Conservation (phyloP, 1,140 invertebrate genomes). For the Pollicipes pollicipes region DNA sequence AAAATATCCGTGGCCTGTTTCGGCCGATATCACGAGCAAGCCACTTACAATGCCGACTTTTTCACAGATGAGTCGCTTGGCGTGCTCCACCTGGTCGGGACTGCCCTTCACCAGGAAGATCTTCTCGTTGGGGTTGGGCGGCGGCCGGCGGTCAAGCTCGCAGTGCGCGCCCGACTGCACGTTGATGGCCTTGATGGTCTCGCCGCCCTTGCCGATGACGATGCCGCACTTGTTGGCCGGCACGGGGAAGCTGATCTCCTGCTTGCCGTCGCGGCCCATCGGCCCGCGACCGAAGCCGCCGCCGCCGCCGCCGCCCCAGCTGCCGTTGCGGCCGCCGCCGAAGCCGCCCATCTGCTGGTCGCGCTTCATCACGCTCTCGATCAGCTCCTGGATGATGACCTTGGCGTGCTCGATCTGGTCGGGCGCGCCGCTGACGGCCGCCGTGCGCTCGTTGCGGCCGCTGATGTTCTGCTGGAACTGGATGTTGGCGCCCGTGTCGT, state of each 20-base stretch:
- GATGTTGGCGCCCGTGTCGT: constrained; percentile 63
- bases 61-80: constrained; percentile 4
- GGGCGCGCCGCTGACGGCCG: constrained; percentile 60
- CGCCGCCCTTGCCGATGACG: constrained; percentile 86
- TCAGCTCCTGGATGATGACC: constrained; percentile 46
- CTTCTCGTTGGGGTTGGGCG: constrained; percentile 3
- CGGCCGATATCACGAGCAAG: not conserved
- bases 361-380: constrained; percentile 19
- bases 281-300: constrained; percentile 15
- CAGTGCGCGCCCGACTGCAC: constrained; percentile 75
- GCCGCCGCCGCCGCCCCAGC: constrained; percentile 23
- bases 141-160: constrained; percentile 31
- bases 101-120: not conserved
- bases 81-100: constrained; percentile 2
- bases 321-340: constrained; percentile 24
- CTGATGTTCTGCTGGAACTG: constrained; percentile 50
- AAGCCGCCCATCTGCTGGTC: constrained; percentile 27
- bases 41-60: constrained; percentile 8
- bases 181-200: constrained; percentile 83
- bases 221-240: constrained; percentile 86
- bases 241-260: constrained; percentile 64
- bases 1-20: too few relatives aligned
- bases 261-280: constrained; percentile 20
- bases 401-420: constrained; percentile 69
- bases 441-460: constrained; percentile 62